Evolutionary conservation across 2,113 vertebrate species (phyloP).

Genomic region (Neolamprologus fasciatus): DNA sequence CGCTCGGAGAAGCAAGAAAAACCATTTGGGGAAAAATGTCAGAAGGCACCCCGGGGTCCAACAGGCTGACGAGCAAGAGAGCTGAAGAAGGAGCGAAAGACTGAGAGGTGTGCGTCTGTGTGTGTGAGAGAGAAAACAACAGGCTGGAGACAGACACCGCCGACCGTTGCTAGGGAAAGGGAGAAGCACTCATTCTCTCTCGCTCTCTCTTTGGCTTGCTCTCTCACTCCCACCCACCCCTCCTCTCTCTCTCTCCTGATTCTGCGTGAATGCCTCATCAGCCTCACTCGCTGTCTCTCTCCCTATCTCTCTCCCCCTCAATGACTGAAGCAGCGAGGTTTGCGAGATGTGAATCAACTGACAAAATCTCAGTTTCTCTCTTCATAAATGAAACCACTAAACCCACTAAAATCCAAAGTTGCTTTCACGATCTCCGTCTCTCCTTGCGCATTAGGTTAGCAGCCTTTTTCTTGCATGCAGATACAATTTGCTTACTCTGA

Average conservation of each 20-base stretch:
- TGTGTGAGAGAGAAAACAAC: constrained; percentile 47
- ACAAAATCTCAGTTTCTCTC: background rate
- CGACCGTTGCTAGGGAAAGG: constrained; percentile 68
- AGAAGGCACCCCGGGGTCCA: constrained; percentile 31
- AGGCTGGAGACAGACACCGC: constrained; percentile 57
- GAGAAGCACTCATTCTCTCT: constrained; percentile 58
- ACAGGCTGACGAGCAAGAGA: constrained; percentile 13
- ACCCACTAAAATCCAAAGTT: background rate
- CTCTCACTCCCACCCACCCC: constrained; percentile 13
- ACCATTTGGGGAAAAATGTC: constrained; percentile 20
- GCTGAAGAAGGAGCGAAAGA: background rate
- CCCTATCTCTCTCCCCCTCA: background rate
- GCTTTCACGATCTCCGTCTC: fast-evolving
- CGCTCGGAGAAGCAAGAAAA: constrained; percentile 23
- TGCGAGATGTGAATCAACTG: background rate
- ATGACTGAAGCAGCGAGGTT: background rate
- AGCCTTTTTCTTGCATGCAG: background rate
- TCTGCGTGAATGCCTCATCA: background rate
- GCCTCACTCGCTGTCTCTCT: background rate
- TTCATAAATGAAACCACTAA: background rate
- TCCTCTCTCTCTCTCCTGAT: background rate
- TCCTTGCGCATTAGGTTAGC: background rate
- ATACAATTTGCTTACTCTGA: background rate
- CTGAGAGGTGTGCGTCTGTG: background rate
- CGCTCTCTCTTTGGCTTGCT: constrained; percentile 32